Base-by-base conservation (phyloP, 2,888 invertebrate species). In the Megamerina dolium region DNA sequence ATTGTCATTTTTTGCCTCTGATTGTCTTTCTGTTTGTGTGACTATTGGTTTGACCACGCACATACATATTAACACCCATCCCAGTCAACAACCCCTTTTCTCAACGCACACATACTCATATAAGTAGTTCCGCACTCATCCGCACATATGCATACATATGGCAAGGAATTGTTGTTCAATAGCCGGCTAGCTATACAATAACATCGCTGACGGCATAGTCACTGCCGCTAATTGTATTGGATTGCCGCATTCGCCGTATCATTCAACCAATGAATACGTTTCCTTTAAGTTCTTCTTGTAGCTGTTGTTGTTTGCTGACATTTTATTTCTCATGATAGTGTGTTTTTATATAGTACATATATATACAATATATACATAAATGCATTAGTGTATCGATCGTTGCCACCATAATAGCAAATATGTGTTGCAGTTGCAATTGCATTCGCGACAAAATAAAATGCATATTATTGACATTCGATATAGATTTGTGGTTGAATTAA, bases 381-480 rank as follows among this genome's bases (percentile, higher is more conserved):
- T n/a, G n/a, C n/a, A n/a, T n/a, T 6, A 26, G 30, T 14, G 37
- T 33, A 38, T 27, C 37, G 38, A 27, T 43, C 37, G 34, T 34
- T 38, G 38, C 27, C 38, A 31, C 23, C 26, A 31, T 29, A 32
- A 13, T 9, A 27, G 27, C 20, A 14, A 32, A n/a, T n/a, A n/a
- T n/a, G n/a, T n/a, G n/a, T n/a, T n/a, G 16, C 37, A 21, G n/a
- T 20, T 18, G 3, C 32, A 31, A 32, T 14, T n/a, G 31, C 16
- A 36, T 16, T 17, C n/a, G 19, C 33, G 29, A 26, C 29, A 20
- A 36, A n/a, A n/a, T 21, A 18, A 23, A 19, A 19, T 27, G n/a
- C 18, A 27, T 32, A 50, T 52, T 59, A 46, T 34, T 49, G 60
- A 48, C 39, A 60, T 57, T 51, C 50, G 63, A 60, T 63, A 59